Percentiles rank a stretch among this genome's conserved stretches.
phyloP scores from a whole-genome alignment of 1,140 invertebrate species.

The Periplaneta americana region DNA sequence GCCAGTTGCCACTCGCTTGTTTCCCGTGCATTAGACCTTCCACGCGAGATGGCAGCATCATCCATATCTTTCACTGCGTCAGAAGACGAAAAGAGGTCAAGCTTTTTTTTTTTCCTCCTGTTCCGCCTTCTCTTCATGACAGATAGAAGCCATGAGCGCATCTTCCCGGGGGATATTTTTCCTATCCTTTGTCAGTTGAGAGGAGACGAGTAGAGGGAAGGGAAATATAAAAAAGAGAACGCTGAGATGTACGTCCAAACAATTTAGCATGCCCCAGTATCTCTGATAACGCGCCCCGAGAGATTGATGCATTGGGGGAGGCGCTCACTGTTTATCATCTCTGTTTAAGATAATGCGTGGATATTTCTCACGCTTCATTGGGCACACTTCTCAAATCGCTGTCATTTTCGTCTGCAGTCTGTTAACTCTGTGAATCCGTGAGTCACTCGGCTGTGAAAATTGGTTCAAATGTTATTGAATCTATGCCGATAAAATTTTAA shows the following conservation, averaged over 20 bases:
- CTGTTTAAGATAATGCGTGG: no score
- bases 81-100: not conserved
- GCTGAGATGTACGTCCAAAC: not conserved
- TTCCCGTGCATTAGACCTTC: not conserved
- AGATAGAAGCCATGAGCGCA: not conserved
- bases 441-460: no score
- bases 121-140: not conserved
- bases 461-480: no score
- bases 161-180: not conserved
- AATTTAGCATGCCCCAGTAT: not conserved
- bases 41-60: not conserved
- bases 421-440: no score
- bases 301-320: not conserved
- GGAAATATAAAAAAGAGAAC: not conserved
- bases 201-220: not conserved
- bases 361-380: no score
- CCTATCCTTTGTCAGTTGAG: not conserved
- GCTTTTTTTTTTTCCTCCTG: not conserved
- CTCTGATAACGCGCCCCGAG: not conserved
- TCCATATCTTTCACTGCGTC: not conserved
- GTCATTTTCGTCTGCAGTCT: no score
- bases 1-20: not conserved
- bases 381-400: no score
- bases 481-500: no score
- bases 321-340: no score